Percentiles rank a stretch among this genome's conserved stretches.
Conservation (phyloP, 2,113 vertebrate genomes). For the Oreotragus oreotragus region DNA sequence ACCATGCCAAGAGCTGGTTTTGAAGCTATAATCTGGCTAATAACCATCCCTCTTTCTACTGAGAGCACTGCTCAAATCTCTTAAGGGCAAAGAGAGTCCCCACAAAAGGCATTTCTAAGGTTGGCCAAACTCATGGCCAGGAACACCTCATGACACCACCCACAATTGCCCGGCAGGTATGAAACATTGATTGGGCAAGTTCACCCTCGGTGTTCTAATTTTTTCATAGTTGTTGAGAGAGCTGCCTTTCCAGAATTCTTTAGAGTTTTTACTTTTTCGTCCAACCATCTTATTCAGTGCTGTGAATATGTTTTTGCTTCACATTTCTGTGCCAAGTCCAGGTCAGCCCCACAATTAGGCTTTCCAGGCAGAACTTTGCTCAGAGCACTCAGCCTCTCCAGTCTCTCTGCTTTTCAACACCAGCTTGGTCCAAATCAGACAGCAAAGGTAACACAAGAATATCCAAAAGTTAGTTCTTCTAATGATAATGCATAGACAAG, state of each 20-base stretch:
- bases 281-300: not conserved
- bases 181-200: fast-evolving
- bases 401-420: not conserved
- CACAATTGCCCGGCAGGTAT: not conserved
- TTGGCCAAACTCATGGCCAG: not conserved
- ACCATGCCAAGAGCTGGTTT: not conserved
- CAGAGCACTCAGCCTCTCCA: fast-evolving
- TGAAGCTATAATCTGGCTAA: too few species aligned
- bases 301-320: not conserved
- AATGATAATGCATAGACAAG: not conserved
- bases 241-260: not conserved
- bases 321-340: not conserved
- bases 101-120: not conserved
- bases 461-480: not conserved
- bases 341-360: not conserved
- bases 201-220: not conserved
- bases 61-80: not conserved
- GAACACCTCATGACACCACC: not conserved
- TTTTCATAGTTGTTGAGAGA: not conserved
- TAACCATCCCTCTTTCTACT: not conserved
- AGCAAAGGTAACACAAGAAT: not conserved
- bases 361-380: not conserved
- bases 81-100: not conserved
- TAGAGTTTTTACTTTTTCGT: not conserved
- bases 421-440: not conserved